Percentiles rank a stretch among this genome's conserved stretches.
phyloP scores from a whole-genome alignment of 1,140 invertebrate genomes.

The Drosophila nasuta region DNA sequence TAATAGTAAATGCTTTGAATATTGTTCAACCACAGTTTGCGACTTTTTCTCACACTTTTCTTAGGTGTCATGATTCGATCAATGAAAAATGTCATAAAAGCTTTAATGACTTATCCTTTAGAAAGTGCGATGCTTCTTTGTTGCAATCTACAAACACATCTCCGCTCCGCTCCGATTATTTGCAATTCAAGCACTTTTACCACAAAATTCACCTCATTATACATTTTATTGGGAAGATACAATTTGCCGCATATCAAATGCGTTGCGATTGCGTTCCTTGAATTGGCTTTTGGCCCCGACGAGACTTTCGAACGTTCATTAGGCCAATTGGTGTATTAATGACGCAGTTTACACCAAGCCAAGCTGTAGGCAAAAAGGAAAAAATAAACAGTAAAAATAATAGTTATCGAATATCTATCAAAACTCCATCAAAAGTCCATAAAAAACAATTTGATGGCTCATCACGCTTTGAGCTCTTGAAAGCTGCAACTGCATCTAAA shows the following conservation, averaged over 20 bases:
- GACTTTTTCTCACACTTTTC: background rate
- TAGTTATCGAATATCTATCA: constrained; percentile 37
- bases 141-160: background rate
- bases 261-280: background rate
- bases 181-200: constrained; percentile 2
- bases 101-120: background rate
- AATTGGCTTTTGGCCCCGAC: constrained; percentile 28
- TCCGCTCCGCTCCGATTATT: background rate
- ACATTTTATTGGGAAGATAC: constrained; percentile 15
- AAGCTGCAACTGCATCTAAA: constrained; percentile 23
- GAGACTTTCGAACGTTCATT: constrained; percentile 61
- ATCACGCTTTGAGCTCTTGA: constrained; percentile 40
- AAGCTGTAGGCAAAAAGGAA: constrained; percentile 34
- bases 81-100: background rate
- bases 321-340: constrained; percentile 63
- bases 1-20: too few species aligned
- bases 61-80: too few species aligned
- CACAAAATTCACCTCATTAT: constrained; percentile 19
- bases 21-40: too few species aligned
- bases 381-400: background rate
- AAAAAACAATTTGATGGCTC: constrained; percentile 57
- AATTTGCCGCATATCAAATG: constrained; percentile 36
- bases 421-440: constrained; percentile 72
- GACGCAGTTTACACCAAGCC: constrained; percentile 64
- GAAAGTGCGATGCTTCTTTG: background rate